These are phyloP conservation scores for Sisyra nigra DNA, from an alignment of 2,888 invertebrate species.

Conservation along the genomic window DNA sequence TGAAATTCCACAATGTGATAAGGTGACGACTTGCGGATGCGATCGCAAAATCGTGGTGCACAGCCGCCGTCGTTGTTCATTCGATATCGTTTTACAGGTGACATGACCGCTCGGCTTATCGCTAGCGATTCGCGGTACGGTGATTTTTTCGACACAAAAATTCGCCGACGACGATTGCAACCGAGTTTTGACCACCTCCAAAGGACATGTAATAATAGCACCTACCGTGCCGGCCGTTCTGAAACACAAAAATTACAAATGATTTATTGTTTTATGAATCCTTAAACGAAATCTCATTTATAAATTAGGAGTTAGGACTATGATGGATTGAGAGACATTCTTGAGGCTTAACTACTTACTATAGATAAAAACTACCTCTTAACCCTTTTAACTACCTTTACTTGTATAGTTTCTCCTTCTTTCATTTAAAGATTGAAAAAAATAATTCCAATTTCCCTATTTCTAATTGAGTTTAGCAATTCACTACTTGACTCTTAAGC, in stretches of 20 bases:
- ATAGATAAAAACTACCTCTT: no score
- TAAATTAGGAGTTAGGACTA: no score
- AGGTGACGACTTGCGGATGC: conserved; percentile 57
- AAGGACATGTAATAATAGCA: conserved; percentile 90
- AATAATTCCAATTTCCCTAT: no score
- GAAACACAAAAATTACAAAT: conserved; percentile 19
- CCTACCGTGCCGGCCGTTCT: conserved; percentile 95
- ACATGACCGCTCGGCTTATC: conserved; percentile 26
- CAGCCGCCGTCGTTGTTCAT: conserved; percentile 52
- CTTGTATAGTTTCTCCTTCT: no score
- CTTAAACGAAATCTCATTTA: no score
- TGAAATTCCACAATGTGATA: conserved; percentile 47
- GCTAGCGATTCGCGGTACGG: conserved; percentile 25
- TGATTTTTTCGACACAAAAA: conserved; percentile 25
- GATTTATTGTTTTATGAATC: no score
- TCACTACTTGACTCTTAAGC: no score
- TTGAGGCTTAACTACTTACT: no score
- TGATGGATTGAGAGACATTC: no score
- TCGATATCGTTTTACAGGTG: conserved; percentile 35
- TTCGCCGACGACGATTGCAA: conserved; percentile 80
- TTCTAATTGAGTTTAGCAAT: no score
- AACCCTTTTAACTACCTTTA: no score
- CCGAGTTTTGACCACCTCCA: conserved; percentile 95
- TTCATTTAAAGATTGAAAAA: no score
- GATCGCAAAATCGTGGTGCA: conserved; percentile 53